phyloP scores from a whole-genome alignment of 2,113 vertebrate genomes.

The Takifugu bimaculatus region DNA sequence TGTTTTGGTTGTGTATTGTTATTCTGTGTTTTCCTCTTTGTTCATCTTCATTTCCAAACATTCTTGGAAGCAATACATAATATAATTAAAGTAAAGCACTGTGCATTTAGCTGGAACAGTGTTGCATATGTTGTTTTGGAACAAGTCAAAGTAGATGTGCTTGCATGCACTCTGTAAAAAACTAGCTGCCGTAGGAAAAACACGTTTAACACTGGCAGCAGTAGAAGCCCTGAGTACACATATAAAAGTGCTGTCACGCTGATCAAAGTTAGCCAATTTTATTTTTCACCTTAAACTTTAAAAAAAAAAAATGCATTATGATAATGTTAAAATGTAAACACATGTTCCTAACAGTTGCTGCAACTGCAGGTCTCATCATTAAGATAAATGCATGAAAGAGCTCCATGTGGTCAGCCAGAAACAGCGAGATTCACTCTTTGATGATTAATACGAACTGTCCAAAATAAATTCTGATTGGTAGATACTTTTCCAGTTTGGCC shows the following conservation, averaged over 20 bases:
- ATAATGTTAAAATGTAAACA: not conserved
- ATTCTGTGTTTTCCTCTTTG: too few species aligned
- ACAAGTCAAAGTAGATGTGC: not conserved
- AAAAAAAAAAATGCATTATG: not conserved
- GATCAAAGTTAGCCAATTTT: not conserved
- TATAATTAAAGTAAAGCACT: too few species aligned
- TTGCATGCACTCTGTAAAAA: not conserved
- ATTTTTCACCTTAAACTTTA: not conserved
- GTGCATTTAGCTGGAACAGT: too few species aligned
- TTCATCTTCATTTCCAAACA: too few species aligned
- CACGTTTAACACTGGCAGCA: too few species aligned
- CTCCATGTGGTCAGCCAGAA: not conserved
- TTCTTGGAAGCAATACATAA: too few species aligned
- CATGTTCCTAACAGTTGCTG: not conserved
- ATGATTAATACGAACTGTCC: not conserved
- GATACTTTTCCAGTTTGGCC: conserved; percentile 2
- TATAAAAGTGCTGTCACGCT: not conserved
- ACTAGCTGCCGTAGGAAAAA: not conserved
- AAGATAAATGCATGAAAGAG: conserved; percentile 1
- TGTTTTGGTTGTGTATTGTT: too few species aligned
- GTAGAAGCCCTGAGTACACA: not conserved
- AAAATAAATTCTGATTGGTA: conserved; percentile 1
- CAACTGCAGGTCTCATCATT: conserved; percentile 1
- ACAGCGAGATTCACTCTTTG: not conserved
- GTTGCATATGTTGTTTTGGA: too few species aligned